Evolutionary conservation across 2,113 vertebrate genomes (phyloP).

Genomic region (Nipponia nippon): DNA sequence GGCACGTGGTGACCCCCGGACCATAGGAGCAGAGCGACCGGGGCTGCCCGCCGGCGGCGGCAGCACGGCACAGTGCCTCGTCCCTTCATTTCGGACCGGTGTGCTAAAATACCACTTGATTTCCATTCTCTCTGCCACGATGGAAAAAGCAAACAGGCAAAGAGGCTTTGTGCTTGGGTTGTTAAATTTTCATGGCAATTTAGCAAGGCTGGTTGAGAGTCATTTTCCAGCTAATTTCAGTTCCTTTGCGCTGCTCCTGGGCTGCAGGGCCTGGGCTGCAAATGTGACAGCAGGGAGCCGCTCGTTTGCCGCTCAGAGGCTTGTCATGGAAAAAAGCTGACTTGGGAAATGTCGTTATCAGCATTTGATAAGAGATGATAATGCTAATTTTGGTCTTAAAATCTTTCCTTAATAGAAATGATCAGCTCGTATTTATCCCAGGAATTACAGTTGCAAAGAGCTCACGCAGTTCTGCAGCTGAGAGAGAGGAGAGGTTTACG

Average conservation of each 20-base stretch:
- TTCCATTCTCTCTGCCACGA: background rate
- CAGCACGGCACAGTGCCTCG: background rate
- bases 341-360: background rate
- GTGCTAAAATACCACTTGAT: background rate
- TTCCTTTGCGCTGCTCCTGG: background rate
- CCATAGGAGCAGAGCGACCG: rapidly evolving
- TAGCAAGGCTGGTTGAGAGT: constrained; percentile 1
- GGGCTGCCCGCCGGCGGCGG: background rate
- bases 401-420: background rate
- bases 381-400: background rate
- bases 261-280: background rate
- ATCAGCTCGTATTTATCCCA: background rate
- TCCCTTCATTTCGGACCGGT: background rate
- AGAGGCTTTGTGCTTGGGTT: background rate
- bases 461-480: background rate
- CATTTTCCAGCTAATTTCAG: constrained; percentile 36
- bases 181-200: constrained; percentile 39
- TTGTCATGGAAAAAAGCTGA: background rate
- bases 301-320: background rate
- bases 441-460: background rate
- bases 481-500: background rate
- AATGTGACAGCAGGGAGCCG: background rate
- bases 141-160: background rate
- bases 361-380: background rate
- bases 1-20: background rate